A percentile compares a stretch with the other conserved stretches of the same genome.
Conservation (phyloP, 2,113 vertebrate species). For the Colaptes auratus region DNA sequence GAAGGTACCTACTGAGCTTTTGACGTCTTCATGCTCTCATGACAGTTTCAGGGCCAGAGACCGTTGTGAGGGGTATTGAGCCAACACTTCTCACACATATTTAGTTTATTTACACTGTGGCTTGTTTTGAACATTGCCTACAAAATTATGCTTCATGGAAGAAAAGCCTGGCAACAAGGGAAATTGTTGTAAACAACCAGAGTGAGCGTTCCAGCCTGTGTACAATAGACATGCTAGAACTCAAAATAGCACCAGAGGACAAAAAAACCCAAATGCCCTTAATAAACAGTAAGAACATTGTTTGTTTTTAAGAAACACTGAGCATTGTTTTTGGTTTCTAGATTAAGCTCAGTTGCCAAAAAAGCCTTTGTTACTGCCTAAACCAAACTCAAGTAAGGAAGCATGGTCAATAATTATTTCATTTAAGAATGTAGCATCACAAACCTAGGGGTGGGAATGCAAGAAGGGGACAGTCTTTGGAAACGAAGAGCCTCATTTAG, state of each 20-base stretch:
- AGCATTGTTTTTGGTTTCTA: constrained; percentile 45
- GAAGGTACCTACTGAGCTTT: not conserved
- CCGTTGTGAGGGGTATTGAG: not conserved
- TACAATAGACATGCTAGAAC: constrained; percentile 41
- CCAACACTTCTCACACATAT: not conserved
- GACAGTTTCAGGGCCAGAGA: not conserved
- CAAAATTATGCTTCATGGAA: constrained; percentile 27
- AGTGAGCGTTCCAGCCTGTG: not conserved
- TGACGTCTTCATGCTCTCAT: not conserved
- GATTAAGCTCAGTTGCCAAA: constrained; percentile 28
- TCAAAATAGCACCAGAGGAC: constrained; percentile 45
- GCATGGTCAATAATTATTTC: constrained; percentile 3
- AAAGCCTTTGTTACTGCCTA: constrained; percentile 33
- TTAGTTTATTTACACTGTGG: constrained; percentile 31
- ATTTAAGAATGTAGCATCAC: not conserved
- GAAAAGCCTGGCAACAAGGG: constrained; percentile 16
- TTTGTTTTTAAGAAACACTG: constrained; percentile 53
- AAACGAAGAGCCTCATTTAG: not conserved
- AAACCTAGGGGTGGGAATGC: not conserved
- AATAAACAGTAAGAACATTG: constrained; percentile 44
- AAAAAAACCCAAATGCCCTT: not conserved
- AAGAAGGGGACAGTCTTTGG: not conserved
- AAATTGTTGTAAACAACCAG: constrained; percentile 50
- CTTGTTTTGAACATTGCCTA: constrained; percentile 27
- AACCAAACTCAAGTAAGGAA: constrained; percentile 11